A percentile compares a stretch with the other conserved stretches of the same genome.
Evolutionary conservation across 2,113 vertebrate genomes (phyloP).

Genomic region (Mobula birostris): DNA sequence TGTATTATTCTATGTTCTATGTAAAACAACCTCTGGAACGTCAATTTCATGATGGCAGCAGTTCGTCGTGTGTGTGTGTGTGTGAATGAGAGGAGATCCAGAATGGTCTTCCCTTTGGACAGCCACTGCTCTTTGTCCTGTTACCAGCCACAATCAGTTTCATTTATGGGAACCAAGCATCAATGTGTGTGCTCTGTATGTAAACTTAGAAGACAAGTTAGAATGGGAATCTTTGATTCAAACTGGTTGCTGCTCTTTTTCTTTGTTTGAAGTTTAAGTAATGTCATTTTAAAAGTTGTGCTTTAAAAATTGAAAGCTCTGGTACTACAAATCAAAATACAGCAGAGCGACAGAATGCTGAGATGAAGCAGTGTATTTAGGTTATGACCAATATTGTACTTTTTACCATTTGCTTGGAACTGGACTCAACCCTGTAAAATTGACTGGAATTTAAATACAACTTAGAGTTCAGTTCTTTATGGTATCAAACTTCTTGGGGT

Average conservation of each 20-base stretch:
- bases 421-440: neutral
- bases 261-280: neutral
- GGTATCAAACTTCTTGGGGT: too few species aligned
- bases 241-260: neutral
- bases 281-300: neutral
- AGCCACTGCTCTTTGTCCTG: too few species aligned
- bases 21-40: neutral
- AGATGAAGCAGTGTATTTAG: neutral
- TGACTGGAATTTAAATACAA: neutral
- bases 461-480: too few species aligned
- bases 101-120: neutral
- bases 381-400: neutral
- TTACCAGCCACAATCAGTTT: neutral
- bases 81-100: neutral
- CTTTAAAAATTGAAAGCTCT: neutral
- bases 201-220: neutral
- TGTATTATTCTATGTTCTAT: too few species aligned
- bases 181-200: neutral
- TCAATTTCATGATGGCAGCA: neutral
- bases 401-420: neutral
- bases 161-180: neutral
- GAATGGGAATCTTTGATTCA: neutral
- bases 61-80: too few species aligned
- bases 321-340: neutral
- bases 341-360: neutral